Percentiles rank a stretch among this genome's conserved stretches.
phyloP scores from a whole-genome alignment of 2,888 invertebrate species.

The Actias luna region DNA sequence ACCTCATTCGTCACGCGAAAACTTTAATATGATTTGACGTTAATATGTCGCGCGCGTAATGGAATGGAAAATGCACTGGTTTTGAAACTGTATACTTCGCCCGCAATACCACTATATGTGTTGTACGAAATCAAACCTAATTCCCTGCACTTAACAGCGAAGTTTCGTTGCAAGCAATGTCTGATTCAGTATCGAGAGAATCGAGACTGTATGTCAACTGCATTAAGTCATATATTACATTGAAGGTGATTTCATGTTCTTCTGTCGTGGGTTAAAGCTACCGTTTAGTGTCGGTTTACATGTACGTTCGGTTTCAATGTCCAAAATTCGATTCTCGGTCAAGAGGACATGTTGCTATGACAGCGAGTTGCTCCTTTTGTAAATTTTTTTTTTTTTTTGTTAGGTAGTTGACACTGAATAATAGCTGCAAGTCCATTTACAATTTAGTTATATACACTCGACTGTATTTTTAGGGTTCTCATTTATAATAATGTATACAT shows the following conservation, averaged over 20 bases:
- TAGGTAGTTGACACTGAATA: no score
- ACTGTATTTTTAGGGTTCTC: no score
- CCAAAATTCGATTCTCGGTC: slow-evolving; percentile 61
- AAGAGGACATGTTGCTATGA: slow-evolving; percentile 54
- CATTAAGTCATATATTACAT: background rate
- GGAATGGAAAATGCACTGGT: slow-evolving; percentile 70
- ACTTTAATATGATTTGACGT: slow-evolving; percentile 62
- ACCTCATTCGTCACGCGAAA: slow-evolving; percentile 43
- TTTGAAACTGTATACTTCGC: slow-evolving; percentile 66
- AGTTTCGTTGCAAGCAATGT: slow-evolving; percentile 18
- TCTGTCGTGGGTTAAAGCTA: slow-evolving; percentile 43
- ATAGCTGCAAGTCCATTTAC: no score
- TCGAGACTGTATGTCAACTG: slow-evolving; percentile 24
- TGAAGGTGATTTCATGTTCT: slow-evolving; percentile 26
- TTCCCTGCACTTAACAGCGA: slow-evolving; percentile 15
- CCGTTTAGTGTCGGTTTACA: slow-evolving; percentile 75
- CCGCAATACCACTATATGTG: slow-evolving; percentile 30
- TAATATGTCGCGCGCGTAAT: slow-evolving; percentile 71
- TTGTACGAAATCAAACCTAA: slow-evolving; percentile 27
- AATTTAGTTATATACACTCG: no score
- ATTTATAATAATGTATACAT: no score
- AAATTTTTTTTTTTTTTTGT: slow-evolving; percentile 5
- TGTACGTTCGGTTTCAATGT: slow-evolving; percentile 67
- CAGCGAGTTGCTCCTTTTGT: slow-evolving; percentile 29
- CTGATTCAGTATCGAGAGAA: background rate